phyloP scores from a whole-genome alignment of 2,888 invertebrate species.

The Drosophila flavopinicola region DNA sequence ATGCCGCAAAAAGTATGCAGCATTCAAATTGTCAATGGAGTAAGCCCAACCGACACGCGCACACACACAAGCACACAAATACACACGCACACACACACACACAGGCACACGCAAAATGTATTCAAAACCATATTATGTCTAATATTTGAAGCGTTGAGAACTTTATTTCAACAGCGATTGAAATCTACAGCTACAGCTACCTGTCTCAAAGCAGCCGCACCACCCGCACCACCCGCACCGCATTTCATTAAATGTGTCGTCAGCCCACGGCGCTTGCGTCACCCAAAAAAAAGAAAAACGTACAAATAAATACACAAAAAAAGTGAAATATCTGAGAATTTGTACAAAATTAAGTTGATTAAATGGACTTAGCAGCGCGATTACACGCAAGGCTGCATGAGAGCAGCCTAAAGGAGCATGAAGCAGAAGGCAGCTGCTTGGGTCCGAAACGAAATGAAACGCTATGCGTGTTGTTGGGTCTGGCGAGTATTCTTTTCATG shows the following conservation, averaged over 20 bases:
- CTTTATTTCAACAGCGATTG: constrained; percentile 62
- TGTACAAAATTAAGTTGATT: constrained; percentile 78
- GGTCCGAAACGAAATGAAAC: constrained; percentile 31
- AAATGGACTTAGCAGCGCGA: constrained; percentile 76
- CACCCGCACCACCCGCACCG: not conserved
- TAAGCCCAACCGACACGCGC: constrained; percentile 15
- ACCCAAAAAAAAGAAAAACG: constrained; percentile 27
- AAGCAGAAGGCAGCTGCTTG: not conserved
- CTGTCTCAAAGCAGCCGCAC: constrained; percentile 12
- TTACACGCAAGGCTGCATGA: constrained; percentile 69
- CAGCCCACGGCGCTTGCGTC: constrained; percentile 58
- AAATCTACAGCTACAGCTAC: constrained; percentile 56
- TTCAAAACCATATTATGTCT: constrained; percentile 62
- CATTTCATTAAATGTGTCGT: constrained; percentile 62
- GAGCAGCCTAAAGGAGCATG: not conserved
- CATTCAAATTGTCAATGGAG: constrained; percentile 20
- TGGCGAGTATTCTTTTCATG: constrained; percentile 29
- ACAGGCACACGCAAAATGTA: no score
- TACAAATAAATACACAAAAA: constrained; percentile 23
- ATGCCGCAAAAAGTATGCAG: constrained; percentile 29
- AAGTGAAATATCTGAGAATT: constrained; percentile 68
- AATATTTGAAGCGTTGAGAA: constrained; percentile 65
- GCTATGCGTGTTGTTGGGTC: constrained; percentile 48
- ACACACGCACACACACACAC: constrained; percentile 1
- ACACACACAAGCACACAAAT: not conserved